These are phyloP conservation scores for Paguma larvata DNA, from an alignment of 2,797 vertebrate genomes.

Conservation along the genomic window DNA sequence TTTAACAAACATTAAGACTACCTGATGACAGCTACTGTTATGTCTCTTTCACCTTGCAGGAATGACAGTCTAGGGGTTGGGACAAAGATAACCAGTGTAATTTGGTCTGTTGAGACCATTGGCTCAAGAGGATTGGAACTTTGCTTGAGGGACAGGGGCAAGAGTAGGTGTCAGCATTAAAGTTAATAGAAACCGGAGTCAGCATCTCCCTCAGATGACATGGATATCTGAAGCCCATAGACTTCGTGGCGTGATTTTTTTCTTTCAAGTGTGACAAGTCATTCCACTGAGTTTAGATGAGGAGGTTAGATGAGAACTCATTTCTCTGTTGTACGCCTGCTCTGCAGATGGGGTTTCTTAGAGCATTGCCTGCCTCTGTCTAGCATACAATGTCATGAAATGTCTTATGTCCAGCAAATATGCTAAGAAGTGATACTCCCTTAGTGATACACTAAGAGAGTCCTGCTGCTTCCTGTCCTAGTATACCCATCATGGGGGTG, in stretches of 20 bases:
- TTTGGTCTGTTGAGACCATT: not conserved
- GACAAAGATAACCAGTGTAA: not conserved
- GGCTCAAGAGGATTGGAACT: not conserved
- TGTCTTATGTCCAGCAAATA: not conserved
- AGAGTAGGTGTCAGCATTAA: not conserved
- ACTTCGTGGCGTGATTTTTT: not conserved
- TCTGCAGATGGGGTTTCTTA: not conserved
- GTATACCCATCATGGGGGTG: rapidly evolving
- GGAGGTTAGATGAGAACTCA: not conserved
- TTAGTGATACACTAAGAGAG: not conserved
- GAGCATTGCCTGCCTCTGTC: not conserved
- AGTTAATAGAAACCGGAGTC: not conserved
- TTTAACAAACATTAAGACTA: not conserved
- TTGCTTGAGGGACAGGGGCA: not conserved
- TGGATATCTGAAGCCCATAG: not conserved
- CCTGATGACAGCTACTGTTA: not conserved
- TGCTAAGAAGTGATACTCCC: not conserved
- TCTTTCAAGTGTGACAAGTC: constrained; percentile 1
- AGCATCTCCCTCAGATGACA: not conserved
- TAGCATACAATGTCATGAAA: not conserved
- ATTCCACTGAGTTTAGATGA: not conserved
- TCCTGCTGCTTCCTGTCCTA: not conserved
- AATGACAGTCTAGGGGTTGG: not conserved
- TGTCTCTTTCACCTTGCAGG: not conserved
- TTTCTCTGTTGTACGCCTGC: not conserved